Base-by-base conservation (phyloP, 2,113 vertebrate species). In the Lipophrys pholis region DNA sequence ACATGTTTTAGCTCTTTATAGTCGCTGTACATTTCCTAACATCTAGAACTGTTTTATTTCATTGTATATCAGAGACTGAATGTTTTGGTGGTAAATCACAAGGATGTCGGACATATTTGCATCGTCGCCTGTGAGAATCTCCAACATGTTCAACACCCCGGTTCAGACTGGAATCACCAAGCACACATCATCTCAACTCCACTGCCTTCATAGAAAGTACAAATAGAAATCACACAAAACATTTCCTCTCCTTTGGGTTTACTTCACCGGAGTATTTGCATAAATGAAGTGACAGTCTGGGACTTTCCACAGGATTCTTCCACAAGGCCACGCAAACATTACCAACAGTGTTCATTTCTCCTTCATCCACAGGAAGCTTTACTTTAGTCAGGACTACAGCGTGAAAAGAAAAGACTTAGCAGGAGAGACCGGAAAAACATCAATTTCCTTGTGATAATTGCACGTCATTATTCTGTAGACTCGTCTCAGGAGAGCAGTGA, bases 381-480 rank as follows among this genome's bases (percentile, higher is more conserved):
- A 15, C 54, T 75, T 71, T n/a, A 38, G 38, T 30, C 52, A 11
- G 56, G 3, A 38, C 30, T 7, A 53, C 36, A 4, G 43, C 45
- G 16, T 57, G 62, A 54, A 41, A 46, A 42, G 67, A 76, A 54
- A 42, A 11, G 30, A 46, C 46, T 11, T 15, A 16, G 21, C 45
- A 43, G 8, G 5, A 56, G 41, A 42, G 5, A 5, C 55, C 2
- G 40, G 17, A 39, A 36, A 42, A 12, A 38, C 76, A 76, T 65
- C 51, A 45, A 52, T 69, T 43, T 68, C 75, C 68, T 64, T 21
- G 49, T 80, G 40, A 62, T 69, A 73, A 74, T 74, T 79, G 58
- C 43, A 38, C 46, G 58, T 43, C 11, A 68, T 73, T 76, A 69
- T 72, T 66, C 38, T 12, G 48, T 16, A 12, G 14, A 12, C 8